phyloP scores from a whole-genome alignment of 2,113 vertebrate species.

The Melanotaenia duboulayi region DNA sequence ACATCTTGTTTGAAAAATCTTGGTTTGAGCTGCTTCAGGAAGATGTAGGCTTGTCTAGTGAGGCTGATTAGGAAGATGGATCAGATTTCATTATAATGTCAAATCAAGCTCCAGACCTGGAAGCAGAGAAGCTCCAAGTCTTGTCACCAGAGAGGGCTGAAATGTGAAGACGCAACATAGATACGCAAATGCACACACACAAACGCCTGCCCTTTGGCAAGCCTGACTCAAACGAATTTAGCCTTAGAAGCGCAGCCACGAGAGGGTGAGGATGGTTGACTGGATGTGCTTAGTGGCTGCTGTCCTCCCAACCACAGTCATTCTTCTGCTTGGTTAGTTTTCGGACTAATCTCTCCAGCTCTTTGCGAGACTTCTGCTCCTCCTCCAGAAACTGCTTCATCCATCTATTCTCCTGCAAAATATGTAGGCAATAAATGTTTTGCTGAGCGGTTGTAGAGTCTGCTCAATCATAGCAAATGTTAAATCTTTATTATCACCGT shows the following conservation, averaged over 20 bases:
- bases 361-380: slow-evolving; percentile 95
- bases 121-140: slow-evolving; percentile 19
- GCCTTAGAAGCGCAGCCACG: not conserved
- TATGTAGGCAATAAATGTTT: not conserved
- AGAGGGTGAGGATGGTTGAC: slow-evolving; percentile 46
- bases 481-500: not conserved
- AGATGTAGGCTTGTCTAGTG: slow-evolving; percentile 23
- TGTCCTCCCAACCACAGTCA: slow-evolving; percentile 90
- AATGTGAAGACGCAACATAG: slow-evolving; percentile 47
- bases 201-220: slow-evolving; percentile 26
- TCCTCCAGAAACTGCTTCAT: slow-evolving; percentile 98
- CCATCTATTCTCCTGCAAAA: slow-evolving; percentile 91
- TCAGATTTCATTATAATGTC: slow-evolving; percentile 11
- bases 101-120: slow-evolving; percentile 23
- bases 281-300: slow-evolving; percentile 78
- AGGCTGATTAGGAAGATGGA: slow-evolving; percentile 50
- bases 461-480: not conserved
- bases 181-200: slow-evolving; percentile 35
- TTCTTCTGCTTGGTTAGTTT: slow-evolving; percentile 95
- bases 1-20: slow-evolving; percentile 26
- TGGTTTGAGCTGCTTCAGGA: slow-evolving; percentile 40
- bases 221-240: slow-evolving; percentile 33
- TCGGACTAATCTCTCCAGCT: slow-evolving; percentile 92
- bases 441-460: not conserved
- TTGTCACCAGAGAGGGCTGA: slow-evolving; percentile 23